Base-by-base conservation (phyloP, 2,113 vertebrate species). In the Bungarus multicinctus region DNA sequence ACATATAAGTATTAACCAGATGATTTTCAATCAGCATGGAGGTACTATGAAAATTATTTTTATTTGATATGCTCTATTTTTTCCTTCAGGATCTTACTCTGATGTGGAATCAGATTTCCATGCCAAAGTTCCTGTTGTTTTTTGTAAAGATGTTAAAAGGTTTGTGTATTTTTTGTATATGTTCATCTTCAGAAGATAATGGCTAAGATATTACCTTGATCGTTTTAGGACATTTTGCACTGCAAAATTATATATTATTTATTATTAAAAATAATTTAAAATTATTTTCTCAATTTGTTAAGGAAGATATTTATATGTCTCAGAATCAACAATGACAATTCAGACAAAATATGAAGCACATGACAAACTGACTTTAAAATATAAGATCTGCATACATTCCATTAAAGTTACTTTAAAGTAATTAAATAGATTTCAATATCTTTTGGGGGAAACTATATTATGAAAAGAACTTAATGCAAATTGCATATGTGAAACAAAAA, bases 101-200 rank as follows among this genome's bases (percentile, higher is more conserved):
- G 99, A 99, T 57, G 99, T 99, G 88, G 99, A 99, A 97, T 99
- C 99, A 30, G 99, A 99, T 98, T 99, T 99, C 97, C 99, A 99
- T 53, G 99, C 99, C 97, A 99, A 99, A 98, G 99, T 99, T 98
- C 99, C 99, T 94, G 98, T 99, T 94, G 98, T 99, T 90, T 99
- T 98, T 96, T 99, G 99, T 98, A 98, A 97, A 95, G 99, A 99
- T 95, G 96, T 97, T 87, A 98, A 97, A 97, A 99, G 98, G 99
- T 99, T 94, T 93, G 96, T 97, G 91, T 90, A 69, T 89, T 85
- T 93, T 30, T 89, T n/a, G 39, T 93, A 30, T 52, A 25, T 22
- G 27, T 30, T 64, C n/a, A n/a, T 60, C 54, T 90, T 39, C 89
- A 50, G 87, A 93, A 45, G 16, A 90, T 53, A 92, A 93, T 89